phyloP scores from a whole-genome alignment of 2,797 vertebrate species.

The Danio aesculapii region DNA sequence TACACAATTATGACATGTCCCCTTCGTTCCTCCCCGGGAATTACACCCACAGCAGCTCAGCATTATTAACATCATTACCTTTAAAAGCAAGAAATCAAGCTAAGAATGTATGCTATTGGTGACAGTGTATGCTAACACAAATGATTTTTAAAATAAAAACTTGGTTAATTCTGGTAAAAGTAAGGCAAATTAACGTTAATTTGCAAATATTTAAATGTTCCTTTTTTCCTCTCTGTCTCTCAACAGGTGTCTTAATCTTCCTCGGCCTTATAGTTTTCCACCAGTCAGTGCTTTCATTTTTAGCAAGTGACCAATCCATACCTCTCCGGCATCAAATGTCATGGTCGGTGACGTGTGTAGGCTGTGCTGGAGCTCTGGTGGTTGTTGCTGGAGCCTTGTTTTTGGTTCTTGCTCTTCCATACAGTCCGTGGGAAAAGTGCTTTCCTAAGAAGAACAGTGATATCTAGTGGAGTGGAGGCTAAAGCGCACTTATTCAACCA shows the following conservation, averaged over 20 bases:
- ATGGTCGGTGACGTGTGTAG: slow-evolving; percentile 86
- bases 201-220: not conserved
- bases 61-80: no score
- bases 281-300: slow-evolving; percentile 80
- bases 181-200: not conserved
- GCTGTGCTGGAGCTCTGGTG: slow-evolving; percentile 79
- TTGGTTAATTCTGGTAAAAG: not conserved
- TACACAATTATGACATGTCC: no score
- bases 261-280: slow-evolving; percentile 84
- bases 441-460: slow-evolving; percentile 70
- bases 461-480: slow-evolving; percentile 68
- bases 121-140: not conserved
- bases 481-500: slow-evolving; percentile 46
- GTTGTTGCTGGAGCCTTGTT: slow-evolving; percentile 82
- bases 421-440: slow-evolving; percentile 78
- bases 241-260: slow-evolving; percentile 82
- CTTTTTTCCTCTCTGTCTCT: slow-evolving; percentile 29
- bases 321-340: slow-evolving; percentile 83
- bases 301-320: slow-evolving; percentile 78
- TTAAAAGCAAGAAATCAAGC: not conserved
- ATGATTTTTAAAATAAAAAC: no score
- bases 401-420: slow-evolving; percentile 81
- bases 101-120: no score
- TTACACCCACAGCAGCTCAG: no score
- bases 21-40: no score